phyloP scores from a whole-genome alignment of 2,888 invertebrate species.

The Pollenia amentaria region DNA sequence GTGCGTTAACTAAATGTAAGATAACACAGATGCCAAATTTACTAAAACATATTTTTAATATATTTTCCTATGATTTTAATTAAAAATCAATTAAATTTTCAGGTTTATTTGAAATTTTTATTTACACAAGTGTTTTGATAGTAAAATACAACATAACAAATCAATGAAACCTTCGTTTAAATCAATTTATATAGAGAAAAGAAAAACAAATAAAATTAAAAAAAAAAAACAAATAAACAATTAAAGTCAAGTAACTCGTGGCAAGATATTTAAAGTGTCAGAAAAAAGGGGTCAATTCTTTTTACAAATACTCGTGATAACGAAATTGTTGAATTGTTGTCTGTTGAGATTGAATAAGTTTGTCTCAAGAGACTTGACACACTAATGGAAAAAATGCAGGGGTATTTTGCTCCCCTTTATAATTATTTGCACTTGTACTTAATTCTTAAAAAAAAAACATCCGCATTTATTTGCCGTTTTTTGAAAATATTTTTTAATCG shows the following conservation, averaged over 20 bases:
- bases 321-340: not conserved
- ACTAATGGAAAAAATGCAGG: no score
- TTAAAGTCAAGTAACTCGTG: slow-evolving; percentile 33
- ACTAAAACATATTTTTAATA: not conserved
- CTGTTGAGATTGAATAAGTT: no score
- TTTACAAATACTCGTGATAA: slow-evolving; percentile 29
- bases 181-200: slow-evolving; percentile 16
- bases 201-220: no score
- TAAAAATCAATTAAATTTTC: slow-evolving; percentile 46
- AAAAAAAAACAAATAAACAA: slow-evolving; percentile 33
- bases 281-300: slow-evolving; percentile 65
- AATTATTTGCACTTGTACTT: slow-evolving; percentile 1
- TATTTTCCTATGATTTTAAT: slow-evolving; percentile 44
- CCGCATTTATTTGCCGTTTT: no score
- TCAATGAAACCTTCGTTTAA: slow-evolving; percentile 33
- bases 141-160: slow-evolving; percentile 12
- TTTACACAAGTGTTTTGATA: not conserved
- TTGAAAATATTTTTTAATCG: no score
- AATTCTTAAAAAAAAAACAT: no score
- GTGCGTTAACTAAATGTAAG: slow-evolving; percentile 29
- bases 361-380: not conserved
- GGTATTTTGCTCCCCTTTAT: not conserved
- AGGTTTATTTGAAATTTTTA: not conserved
- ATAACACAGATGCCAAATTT: not conserved
- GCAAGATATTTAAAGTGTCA: slow-evolving; percentile 47